These are phyloP conservation scores for Drosophila willistoni DNA, from an alignment of 1,140 invertebrate species.

Conservation along the genomic window DNA sequence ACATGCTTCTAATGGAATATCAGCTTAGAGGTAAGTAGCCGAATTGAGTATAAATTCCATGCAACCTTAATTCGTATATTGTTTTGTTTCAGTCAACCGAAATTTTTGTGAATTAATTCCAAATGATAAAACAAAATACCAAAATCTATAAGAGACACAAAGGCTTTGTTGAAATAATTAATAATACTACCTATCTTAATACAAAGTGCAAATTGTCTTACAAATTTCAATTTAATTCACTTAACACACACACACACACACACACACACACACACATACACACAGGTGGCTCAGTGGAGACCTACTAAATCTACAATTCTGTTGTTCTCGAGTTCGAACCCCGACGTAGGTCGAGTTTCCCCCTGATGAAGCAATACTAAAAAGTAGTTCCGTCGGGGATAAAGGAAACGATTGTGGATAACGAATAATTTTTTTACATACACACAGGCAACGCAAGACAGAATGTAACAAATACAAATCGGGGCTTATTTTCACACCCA, in stretches of 20 bases:
- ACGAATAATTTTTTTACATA: too few relatives aligned
- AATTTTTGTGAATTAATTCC: background rate
- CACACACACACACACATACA: background rate
- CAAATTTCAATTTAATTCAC: conserved; percentile 9
- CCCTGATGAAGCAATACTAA: too few relatives aligned
- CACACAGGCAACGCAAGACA: background rate
- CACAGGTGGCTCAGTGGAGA: too few relatives aligned
- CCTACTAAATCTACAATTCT: too few relatives aligned
- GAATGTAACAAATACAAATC: conserved; percentile 5
- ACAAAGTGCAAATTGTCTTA: background rate
- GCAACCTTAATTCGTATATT: too few relatives aligned
- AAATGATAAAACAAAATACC: background rate
- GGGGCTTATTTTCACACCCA: conserved; percentile 36
- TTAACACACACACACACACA: conserved; percentile 7
- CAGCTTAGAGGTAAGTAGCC: background rate
- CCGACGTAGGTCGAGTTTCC: too few relatives aligned
- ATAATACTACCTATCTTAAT: background rate
- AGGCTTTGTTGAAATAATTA: conserved; percentile 4
- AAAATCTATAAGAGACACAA: background rate
- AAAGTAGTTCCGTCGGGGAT: too few relatives aligned
- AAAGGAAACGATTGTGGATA: too few relatives aligned
- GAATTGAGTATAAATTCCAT: background rate
- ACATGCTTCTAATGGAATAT: background rate
- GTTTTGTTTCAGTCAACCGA: background rate
- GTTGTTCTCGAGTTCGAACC: too few relatives aligned